Conservation (phyloP, 92 coral and sea anemone genomes). For the Actinernus sp. region DNA sequence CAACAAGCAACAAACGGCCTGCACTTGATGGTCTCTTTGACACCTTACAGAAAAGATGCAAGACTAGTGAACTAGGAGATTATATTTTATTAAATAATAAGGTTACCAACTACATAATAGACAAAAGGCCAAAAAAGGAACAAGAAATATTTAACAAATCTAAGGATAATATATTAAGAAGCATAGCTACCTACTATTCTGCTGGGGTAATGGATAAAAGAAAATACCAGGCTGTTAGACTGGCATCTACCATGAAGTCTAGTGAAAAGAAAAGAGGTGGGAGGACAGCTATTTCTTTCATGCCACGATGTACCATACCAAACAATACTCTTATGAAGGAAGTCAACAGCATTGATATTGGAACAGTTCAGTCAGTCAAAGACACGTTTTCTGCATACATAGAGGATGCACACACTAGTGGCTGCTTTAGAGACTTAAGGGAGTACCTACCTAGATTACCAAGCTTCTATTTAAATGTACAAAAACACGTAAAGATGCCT, state of each 20-base stretch:
- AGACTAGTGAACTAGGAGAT: slow-evolving; percentile 7
- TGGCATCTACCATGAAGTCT: slow-evolving; percentile 25
- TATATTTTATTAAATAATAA: slow-evolving; percentile 1
- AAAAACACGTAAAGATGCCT: slow-evolving; percentile 16
- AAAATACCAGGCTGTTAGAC: slow-evolving; percentile 26
- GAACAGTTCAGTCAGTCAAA: slow-evolving; percentile 14
- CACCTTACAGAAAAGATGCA: slow-evolving; percentile 34
- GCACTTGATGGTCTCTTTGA: slow-evolving; percentile 48
- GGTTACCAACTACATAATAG: slow-evolving; percentile 1
- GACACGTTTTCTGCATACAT: slow-evolving; percentile 11
- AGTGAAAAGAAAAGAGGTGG: slow-evolving; percentile 12
- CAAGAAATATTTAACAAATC: slow-evolving; percentile 15
- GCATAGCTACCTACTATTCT: slow-evolving; percentile 21
- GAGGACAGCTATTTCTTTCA: slow-evolving; percentile 8
- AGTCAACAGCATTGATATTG: slow-evolving; percentile 37
- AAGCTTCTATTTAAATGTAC: slow-evolving; percentile 29
- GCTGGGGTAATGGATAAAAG: slow-evolving; percentile 41
- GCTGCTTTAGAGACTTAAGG: slow-evolving; percentile 53
- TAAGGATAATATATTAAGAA: slow-evolving; percentile 26
- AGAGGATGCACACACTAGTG: slow-evolving; percentile 37
- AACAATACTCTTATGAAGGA: slow-evolving; percentile 18
- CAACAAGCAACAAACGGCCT: slow-evolving; percentile 24
- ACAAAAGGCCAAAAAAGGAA: neutral
- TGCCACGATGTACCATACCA: slow-evolving; percentile 35
- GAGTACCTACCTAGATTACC: slow-evolving; percentile 64